phyloP scores from a whole-genome alignment of 1,140 invertebrate genomes.

The Drosophila serrata region DNA sequence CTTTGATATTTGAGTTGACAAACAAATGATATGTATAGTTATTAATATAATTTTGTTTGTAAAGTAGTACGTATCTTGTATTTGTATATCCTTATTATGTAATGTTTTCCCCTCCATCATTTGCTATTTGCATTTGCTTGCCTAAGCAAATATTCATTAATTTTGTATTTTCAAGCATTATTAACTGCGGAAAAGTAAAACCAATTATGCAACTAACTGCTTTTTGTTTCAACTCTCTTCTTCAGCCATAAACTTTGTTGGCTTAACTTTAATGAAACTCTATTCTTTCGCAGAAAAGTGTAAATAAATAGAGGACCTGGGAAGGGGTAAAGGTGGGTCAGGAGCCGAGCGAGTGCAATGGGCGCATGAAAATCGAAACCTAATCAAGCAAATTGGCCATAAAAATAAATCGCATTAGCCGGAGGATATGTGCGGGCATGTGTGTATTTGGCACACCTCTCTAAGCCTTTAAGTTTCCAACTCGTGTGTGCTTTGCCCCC shows the following conservation, averaged over 20 bases:
- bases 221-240: conserved; percentile 1
- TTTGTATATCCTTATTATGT: too few relatives aligned
- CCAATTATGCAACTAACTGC: conserved; percentile 1
- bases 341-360: conserved; percentile 55
- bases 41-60: neutral
- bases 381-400: conserved; percentile 84
- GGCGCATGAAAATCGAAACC: conserved; percentile 80
- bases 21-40: too few relatives aligned
- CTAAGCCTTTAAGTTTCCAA: conserved; percentile 74
- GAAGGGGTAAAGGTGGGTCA: neutral
- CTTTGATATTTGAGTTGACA: neutral
- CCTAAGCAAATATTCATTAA: conserved; percentile 61
- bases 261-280: conserved; percentile 64
- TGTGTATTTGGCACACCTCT: conserved; percentile 55
- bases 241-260: conserved; percentile 52
- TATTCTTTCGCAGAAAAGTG: neutral
- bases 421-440: conserved; percentile 24
- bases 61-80: neutral
- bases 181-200: conserved; percentile 50
- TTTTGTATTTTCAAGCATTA: conserved; percentile 51
- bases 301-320: neutral
- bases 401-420: conserved; percentile 82
- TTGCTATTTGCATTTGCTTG: neutral
- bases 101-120: neutral
- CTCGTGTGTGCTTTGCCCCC: conserved; percentile 56